Conservation (phyloP, 2,888 invertebrate species). For the Rapana venosa region DNA sequence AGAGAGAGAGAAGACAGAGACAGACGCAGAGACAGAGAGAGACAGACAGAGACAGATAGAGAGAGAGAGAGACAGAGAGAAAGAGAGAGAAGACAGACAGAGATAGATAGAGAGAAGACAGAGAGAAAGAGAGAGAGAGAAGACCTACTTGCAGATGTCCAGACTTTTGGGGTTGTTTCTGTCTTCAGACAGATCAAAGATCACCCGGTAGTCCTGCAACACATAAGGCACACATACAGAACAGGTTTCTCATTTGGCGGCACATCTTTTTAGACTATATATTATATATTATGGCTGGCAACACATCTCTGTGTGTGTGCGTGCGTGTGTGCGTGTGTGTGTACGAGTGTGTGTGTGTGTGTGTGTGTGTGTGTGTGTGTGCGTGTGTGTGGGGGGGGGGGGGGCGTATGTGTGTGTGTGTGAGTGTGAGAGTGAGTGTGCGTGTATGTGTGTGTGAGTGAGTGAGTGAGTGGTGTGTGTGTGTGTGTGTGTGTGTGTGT, state of each 20-base stretch:
- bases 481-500: background rate
- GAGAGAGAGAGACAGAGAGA: too few relatives aligned
- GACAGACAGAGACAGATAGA: too few relatives aligned
- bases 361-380: background rate
- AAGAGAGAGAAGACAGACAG: background rate
- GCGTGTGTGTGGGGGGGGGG: background rate
- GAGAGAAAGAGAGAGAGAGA: background rate
- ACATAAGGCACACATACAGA: background rate
- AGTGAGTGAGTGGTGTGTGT: background rate
- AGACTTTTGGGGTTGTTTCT: conserved; percentile 67
- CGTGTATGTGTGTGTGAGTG: background rate
- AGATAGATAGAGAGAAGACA: background rate
- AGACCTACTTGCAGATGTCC: conserved; percentile 73
- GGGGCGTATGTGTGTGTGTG: background rate
- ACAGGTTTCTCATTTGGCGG: too few relatives aligned
- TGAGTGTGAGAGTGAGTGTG: background rate
- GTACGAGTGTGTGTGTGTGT: background rate
- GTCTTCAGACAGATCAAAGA: conserved; percentile 73
- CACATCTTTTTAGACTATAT: too few relatives aligned
- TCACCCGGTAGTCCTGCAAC: conserved; percentile 70
- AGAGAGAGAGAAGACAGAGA: too few relatives aligned
- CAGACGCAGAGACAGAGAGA: too few relatives aligned
- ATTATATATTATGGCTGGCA: too few relatives aligned
- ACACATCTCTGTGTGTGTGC: background rate
- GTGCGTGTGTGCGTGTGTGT: background rate